Conservation (phyloP, 1,140 invertebrate genomes). For the Zaprionus nigranus region DNA sequence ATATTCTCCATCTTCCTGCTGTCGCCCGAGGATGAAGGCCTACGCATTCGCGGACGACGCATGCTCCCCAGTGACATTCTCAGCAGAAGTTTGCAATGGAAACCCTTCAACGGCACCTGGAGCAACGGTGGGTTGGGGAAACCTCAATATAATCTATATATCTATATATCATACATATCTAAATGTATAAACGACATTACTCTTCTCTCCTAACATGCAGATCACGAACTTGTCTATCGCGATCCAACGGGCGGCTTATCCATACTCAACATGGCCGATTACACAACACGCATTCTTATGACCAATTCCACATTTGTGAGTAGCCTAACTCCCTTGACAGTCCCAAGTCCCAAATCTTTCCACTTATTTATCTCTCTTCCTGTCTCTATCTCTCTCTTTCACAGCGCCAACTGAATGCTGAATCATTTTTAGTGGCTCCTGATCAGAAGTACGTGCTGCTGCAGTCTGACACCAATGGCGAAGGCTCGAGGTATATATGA, state of each 20-base stretch:
- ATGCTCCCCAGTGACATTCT: constrained; percentile 89
- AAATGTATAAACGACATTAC: too few relatives aligned
- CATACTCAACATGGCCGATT: constrained; percentile 89
- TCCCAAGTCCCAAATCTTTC: too few relatives aligned
- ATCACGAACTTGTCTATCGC: constrained; percentile 89
- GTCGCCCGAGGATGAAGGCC: constrained; percentile 89
- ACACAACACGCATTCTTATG: constrained; percentile 89
- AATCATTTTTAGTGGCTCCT: constrained; percentile 90
- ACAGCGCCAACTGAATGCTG: constrained; percentile 90
- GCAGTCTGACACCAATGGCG: constrained; percentile 87
- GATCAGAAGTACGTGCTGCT: constrained; percentile 91
- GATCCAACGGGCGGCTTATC: constrained; percentile 90
- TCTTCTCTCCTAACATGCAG: constrained; percentile 61
- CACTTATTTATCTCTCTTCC: not conserved
- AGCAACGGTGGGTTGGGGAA: constrained; percentile 88
- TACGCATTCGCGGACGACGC: constrained; percentile 88
- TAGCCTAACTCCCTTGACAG: not conserved
- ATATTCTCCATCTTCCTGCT: constrained; percentile 94
- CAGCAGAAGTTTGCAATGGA: constrained; percentile 87
- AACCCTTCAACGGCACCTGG: constrained; percentile 92
- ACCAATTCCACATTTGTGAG: constrained; percentile 93
- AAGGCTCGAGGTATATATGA: constrained; percentile 81
- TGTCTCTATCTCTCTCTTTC: not conserved
- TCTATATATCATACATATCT: not conserved
- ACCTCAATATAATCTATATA: constrained; percentile 36